Conservation (phyloP, 1,140 invertebrate species). For the Bombus soroeensis region DNA sequence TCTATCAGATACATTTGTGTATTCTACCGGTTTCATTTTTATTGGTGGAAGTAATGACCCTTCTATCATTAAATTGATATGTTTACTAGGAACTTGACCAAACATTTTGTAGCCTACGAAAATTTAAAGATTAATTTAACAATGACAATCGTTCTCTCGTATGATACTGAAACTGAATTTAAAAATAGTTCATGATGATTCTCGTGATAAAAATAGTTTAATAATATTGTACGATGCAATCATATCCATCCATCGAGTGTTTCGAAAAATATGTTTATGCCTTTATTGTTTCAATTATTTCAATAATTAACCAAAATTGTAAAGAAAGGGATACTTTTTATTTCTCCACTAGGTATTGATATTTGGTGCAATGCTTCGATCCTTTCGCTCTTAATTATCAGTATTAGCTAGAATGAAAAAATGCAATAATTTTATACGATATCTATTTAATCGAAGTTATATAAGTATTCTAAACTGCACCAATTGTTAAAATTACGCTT, state of each 20-base stretch:
- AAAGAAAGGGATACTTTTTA: slow-evolving; percentile 47
- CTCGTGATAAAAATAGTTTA: no score
- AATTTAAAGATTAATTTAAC: slow-evolving; percentile 29
- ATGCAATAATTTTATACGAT: background rate
- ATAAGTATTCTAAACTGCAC: background rate
- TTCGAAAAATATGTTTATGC: background rate
- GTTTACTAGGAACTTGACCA: slow-evolving; percentile 69
- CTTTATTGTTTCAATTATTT: background rate
- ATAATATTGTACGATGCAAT: no score
- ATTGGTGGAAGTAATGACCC: slow-evolving; percentile 82
- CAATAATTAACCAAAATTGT: background rate
- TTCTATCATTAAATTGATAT: slow-evolving; percentile 80
- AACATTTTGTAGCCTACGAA: slow-evolving; percentile 78
- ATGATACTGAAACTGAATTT: no score
- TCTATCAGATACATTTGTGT: slow-evolving; percentile 79
- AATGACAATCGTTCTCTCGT: background rate
- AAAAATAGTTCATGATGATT: no score
- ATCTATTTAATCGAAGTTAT: no score
- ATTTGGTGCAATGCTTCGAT: slow-evolving; percentile 85
- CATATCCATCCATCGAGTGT: background rate
- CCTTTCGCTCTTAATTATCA: slow-evolving; percentile 87
- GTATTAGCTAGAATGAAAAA: slow-evolving; percentile 84
- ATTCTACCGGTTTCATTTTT: slow-evolving; percentile 60
- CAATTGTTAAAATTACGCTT: no score
- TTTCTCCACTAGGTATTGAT: slow-evolving; percentile 81